Base-by-base conservation (phyloP, 2,797 vertebrate genomes). In the Phyllotis vaccarum region DNA sequence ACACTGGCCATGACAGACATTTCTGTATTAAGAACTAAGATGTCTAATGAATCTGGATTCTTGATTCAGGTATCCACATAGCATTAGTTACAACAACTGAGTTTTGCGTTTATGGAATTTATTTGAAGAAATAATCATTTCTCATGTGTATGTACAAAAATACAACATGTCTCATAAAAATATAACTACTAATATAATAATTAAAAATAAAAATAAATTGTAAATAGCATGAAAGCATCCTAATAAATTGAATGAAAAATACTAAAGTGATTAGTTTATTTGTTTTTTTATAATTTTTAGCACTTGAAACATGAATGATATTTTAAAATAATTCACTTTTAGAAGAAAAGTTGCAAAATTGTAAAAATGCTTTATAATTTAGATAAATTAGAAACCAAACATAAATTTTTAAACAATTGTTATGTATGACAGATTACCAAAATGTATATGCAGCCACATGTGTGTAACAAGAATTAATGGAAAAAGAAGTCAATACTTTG, bases 381-480 rank as follows among this genome's bases (percentile, higher is more conserved):
- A 14, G 10, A n/a, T 83, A 49, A 34, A 85, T 66, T 85, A 34
- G 8, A 85, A 49, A 66, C 7, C 10, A 46, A 85, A 49, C 29
- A 46, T 2, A 9, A 19, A 46, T 16, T 34, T 60, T 29, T 27
- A 58, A 81, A 81, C 3, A 60, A 68, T 68, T 27, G 6, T 81
- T 81, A 81, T 16, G 31, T 60, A 60, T 60, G 58, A 82, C 4
- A 82, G 29, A 46, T 8, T 78, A 52, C 31, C 3, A 79, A n/a
- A 54, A n/a, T 22, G 34, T 13, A n/a, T 31, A 56, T 9, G n/a
- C 1, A n/a, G 0, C 17, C 19, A 56, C 3, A 2, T n/a, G 6
- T 52, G 37, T 58, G n/a, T 13, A 56, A 56, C 19, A 79, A 24
- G 7, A 52, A 78, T 27, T 27, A 22, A 37, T 56, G 12, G 37